Conservation (phyloP, 1,140 invertebrate species). For the Lysiphlebus fabarum region DNA sequence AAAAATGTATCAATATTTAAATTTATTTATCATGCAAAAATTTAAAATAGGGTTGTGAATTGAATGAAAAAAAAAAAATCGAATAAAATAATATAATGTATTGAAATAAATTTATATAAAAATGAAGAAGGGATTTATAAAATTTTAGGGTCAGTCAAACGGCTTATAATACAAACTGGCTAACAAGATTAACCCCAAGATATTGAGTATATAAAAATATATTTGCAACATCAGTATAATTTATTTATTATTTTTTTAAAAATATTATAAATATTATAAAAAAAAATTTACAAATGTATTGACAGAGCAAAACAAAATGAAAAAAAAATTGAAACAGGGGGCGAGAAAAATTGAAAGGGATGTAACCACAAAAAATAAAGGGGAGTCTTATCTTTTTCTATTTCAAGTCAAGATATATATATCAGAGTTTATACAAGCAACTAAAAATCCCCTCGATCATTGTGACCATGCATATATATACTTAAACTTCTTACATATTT, state of each 20-base stretch:
- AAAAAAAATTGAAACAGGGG: slow-evolving; percentile 7
- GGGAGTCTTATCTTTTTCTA: slow-evolving; percentile 53
- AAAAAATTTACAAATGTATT: background rate
- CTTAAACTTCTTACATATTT: slow-evolving; percentile 36
- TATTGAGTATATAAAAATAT: slow-evolving; percentile 50
- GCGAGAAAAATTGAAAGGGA: slow-evolving; percentile 5
- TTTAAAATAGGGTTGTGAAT: slow-evolving; percentile 40
- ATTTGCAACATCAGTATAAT: background rate
- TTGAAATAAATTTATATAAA: background rate
- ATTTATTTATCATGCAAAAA: slow-evolving; percentile 55
- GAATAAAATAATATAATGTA: too few relatives aligned
- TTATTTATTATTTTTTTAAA: too few relatives aligned
- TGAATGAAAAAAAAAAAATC: background rate
- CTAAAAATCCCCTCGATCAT: slow-evolving; percentile 9
- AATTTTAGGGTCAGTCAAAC: slow-evolving; percentile 49
- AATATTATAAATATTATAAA: too few relatives aligned
- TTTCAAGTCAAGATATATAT: slow-evolving; percentile 46
- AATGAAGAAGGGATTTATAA: slow-evolving; percentile 48
- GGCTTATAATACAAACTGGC: slow-evolving; percentile 42
- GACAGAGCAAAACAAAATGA: slow-evolving; percentile 13
- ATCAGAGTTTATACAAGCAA: background rate
- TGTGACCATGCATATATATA: slow-evolving; percentile 19
- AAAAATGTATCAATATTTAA: slow-evolving; percentile 35
- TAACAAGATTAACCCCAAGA: slow-evolving; percentile 56
- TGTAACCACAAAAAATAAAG: slow-evolving; percentile 29